Base-by-base conservation (phyloP, 2,888 invertebrate species). In the Chaetoderma sp. region DNA sequence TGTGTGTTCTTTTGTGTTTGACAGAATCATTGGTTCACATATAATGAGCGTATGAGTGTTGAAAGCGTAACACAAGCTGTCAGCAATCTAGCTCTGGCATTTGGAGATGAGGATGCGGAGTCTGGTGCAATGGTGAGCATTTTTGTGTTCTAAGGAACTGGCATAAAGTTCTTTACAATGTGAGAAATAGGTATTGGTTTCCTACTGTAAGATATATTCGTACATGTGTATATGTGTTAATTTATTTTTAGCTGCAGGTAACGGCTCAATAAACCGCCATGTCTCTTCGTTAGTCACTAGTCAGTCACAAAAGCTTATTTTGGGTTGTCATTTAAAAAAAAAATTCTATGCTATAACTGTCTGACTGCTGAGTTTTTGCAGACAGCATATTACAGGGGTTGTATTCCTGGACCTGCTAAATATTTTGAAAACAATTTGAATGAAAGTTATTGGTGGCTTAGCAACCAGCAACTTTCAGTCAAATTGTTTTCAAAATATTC, bases 21-120 rank as follows among this genome's bases (percentile, higher is more conserved):
- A 33, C 73, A 86, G 84, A 96, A 97, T 86, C 97, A 98, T 86
- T 98, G 98, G 97, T 98, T 98, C 87, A 93, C 95, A 39, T 98
- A 96, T 88, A 94, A 98, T 81, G 97, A 98, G 88, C 91, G 91
- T 71, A 98, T 98, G 96, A 92, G 91, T 2, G 94, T 98, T 2
- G 99, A 99, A 88, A 98, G 97, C 6, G 96, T 98, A 76, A 97
- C 98, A 0, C 98, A 98, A 87, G 96, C 98, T 3, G 98, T 99
- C 1, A 98, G 98, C 45, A 98, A 98, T 87, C 88, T 99, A 78
- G 98, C 99, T n/a, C 95, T 99, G 82, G 96, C 97, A 84, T 99
- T 99, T 88, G 98, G 99, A 13, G 99, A 99, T 86, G 97, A 97
- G 73, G 97, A 98, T 83, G 94, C 94, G 80, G 96, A 97, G 86